These are phyloP conservation scores for Drosophila serrata DNA, from an alignment of 1,140 invertebrate genomes.

Conservation along the genomic window DNA sequence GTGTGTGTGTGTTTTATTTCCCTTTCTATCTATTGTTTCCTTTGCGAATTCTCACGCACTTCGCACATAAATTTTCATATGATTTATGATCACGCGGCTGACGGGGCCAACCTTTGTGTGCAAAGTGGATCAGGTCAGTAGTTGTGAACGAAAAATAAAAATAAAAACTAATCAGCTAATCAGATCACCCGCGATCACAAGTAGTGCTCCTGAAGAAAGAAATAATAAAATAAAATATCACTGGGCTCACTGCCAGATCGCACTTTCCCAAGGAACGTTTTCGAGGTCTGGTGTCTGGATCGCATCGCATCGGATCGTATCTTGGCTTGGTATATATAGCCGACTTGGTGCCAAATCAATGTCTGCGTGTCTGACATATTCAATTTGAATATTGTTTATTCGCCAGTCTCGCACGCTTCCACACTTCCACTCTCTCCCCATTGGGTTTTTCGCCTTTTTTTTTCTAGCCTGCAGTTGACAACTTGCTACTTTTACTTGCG, in stretches of 20 bases:
- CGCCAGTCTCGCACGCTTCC: constrained; percentile 43
- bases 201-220: constrained; percentile 16
- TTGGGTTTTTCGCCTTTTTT: constrained; percentile 51
- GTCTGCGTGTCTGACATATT: constrained; percentile 65
- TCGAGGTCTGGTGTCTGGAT: constrained; percentile 31
- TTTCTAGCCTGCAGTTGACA: constrained; percentile 73
- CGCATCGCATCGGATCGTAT: constrained; percentile 6
- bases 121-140: constrained; percentile 76
- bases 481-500: constrained; percentile 74
- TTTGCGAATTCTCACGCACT: constrained; percentile 58
- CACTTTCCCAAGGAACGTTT: constrained; percentile 49
- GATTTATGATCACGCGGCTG: constrained; percentile 67
- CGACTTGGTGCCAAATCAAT: constrained; percentile 40
- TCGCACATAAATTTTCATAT: constrained; percentile 78
- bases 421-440: constrained; percentile 20
- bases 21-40: constrained; percentile 72
- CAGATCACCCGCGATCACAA: constrained; percentile 32
- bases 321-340: constrained; percentile 10
- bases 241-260: constrained; percentile 30
- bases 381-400: constrained; percentile 81
- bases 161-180: constrained; percentile 39
- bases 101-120: constrained; percentile 30
- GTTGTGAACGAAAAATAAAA: constrained; percentile 23
- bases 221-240: constrained; percentile 8
- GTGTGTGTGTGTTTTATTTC: constrained; percentile 62